Evolutionary conservation across 2,797 vertebrate species (phyloP).

Genomic region (Gallirallus australis): DNA sequence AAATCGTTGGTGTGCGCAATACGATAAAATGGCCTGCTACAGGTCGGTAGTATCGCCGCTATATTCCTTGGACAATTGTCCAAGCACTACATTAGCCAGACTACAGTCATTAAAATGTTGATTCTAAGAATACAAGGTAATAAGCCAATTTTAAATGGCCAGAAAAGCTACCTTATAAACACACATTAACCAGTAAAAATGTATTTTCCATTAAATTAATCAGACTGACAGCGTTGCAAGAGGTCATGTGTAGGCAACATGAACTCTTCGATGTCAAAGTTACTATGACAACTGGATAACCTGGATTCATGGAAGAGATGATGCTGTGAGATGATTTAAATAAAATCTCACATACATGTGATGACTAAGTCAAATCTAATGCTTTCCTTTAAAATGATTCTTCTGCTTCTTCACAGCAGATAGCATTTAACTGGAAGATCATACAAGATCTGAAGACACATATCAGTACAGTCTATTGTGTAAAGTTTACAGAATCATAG

Average conservation of each 20-base stretch:
- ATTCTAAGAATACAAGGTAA: background rate
- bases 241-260: constrained; percentile 56
- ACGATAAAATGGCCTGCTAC: background rate
- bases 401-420: background rate
- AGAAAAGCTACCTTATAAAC: background rate
- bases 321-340: background rate
- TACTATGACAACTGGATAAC: constrained; percentile 70
- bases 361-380: background rate
- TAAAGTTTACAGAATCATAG: background rate
- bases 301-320: background rate
- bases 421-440: background rate
- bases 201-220: constrained; percentile 43
- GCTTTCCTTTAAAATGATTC: background rate
- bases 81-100: background rate
- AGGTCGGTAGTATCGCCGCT: background rate
- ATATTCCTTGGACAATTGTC: background rate
- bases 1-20: background rate
- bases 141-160: background rate
- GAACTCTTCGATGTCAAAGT: constrained; percentile 65
- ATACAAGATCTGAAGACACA: background rate
- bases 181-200: background rate
- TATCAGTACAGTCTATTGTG: background rate
- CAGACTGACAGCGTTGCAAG: constrained; percentile 60
- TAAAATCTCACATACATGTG: background rate
- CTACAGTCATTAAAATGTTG: background rate